Evolutionary conservation across 2,888 invertebrate genomes (phyloP).

Genomic region (Furcula furcula): DNA sequence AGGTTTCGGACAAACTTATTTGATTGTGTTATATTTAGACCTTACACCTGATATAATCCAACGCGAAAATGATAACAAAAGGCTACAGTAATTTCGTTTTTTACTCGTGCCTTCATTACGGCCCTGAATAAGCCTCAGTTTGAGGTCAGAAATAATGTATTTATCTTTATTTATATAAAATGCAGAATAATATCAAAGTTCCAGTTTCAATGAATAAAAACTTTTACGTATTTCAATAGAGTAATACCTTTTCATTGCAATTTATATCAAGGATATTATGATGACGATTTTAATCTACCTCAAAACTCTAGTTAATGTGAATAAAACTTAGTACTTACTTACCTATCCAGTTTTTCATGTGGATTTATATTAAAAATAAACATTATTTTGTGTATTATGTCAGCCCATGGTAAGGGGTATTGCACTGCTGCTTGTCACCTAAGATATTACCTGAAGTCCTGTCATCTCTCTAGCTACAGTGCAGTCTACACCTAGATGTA

Average conservation of each 20-base stretch:
- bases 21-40: background rate
- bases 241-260: background rate
- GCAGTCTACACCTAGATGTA: too few relatives aligned
- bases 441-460: too few relatives aligned
- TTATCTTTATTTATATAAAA: conserved; percentile 13
- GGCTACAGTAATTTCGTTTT: conserved; percentile 8
- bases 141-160: conserved; percentile 25
- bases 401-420: too few relatives aligned
- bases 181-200: conserved; percentile 8
- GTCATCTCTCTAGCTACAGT: too few relatives aligned
- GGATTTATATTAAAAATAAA: too few relatives aligned
- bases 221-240: background rate
- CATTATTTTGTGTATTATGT: too few relatives aligned
- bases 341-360: too few relatives aligned
- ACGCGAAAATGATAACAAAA: background rate
- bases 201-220: conserved; percentile 4
- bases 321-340: too few relatives aligned
- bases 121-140: conserved; percentile 10
- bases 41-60: background rate
- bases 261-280: background rate
- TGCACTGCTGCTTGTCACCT: too few relatives aligned
- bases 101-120: conserved; percentile 16
- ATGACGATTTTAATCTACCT: background rate
- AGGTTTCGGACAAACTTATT: too few relatives aligned
- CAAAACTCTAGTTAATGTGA: too few relatives aligned